Base-by-base conservation (phyloP, 1,140 invertebrate species). In the Armadillidium nasatum region DNA sequence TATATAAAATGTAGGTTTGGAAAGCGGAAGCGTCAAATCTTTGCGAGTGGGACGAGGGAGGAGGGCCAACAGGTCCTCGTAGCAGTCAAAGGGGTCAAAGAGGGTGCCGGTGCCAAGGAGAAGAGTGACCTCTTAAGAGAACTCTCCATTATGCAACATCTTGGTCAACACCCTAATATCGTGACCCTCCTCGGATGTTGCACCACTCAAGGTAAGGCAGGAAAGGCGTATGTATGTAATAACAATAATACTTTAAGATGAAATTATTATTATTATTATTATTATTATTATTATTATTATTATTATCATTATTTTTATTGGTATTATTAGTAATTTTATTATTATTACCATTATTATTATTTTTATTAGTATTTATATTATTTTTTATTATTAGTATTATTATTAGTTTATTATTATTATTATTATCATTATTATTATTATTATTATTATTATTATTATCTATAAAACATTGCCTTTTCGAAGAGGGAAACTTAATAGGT, bases 151-250 rank as follows among this genome's bases (percentile, higher is more conserved):
- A 94, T 94, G 92, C 91, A 93, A 84, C 90, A 92, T 82, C 87
- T 94, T 60, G 93, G 92, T 50, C 90, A 89, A 10, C 93, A 94
- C 87, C 91, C 91, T 7, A 94, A 94, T 84, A 92, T 94, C 78
- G 93, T 94, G 15, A 93, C 92, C 0, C 87, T 94, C 66, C 86
- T 94, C 1, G 93, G 92, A 70, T 93, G 92, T 82, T 94, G 93
- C 82, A 93, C 93, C 10, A 90, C 92, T 83, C 90, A 91, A 87
- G 91, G 92, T 93, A 81, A 83, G 82, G 33, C 33, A 33, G 2
- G 33, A 33, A 33, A 6, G 33, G 6, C 6, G 6, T 33, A 3
- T 33, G 2, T 33, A 33, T 3, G 6, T 33, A 33, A 33, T 33
- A 33, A 33, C 33, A 33, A 33, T 6, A 33, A 33, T 1, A n/a